A percentile compares a stretch with the other conserved stretches of the same genome.
phyloP scores from a whole-genome alignment of 2,113 vertebrate species.

The Marcusenius ussheri region DNA sequence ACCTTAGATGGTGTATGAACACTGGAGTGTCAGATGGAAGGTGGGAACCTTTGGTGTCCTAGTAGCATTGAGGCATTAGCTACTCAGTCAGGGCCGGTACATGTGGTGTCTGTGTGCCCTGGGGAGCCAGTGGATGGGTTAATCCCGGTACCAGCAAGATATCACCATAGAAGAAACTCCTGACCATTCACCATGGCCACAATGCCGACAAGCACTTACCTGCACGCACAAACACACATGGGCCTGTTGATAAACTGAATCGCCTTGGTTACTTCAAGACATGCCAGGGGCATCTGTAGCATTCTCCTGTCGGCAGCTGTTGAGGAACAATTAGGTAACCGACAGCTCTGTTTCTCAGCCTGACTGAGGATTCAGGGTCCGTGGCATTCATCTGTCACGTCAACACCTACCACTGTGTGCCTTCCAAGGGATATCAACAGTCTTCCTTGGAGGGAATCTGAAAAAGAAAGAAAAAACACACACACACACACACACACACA shows the following conservation, averaged over 20 bases:
- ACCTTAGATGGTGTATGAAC: neutral
- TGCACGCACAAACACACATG: neutral
- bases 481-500: too few species aligned
- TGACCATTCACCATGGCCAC: neutral
- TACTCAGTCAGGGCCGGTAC: neutral
- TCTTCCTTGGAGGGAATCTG: neutral
- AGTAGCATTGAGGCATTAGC: neutral
- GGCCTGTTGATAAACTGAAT: neutral
- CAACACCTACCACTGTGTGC: neutral
- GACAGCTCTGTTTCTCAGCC: conserved; percentile 32
- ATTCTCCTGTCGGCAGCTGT: conserved; percentile 20
- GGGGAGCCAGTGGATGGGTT: neutral
- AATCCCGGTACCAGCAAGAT: neutral
- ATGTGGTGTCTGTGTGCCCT: neutral
- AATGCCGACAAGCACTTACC: neutral
- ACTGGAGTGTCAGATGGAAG: neutral
- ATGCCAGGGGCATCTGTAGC: conserved; percentile 18
- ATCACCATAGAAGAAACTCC: neutral
- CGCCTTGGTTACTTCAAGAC: neutral
- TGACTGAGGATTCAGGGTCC: conserved; percentile 15
- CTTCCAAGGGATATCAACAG: neutral
- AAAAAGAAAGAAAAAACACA: neutral
- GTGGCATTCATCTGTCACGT: conserved; percentile 27
- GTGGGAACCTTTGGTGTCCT: neutral
- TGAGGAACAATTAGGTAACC: conserved; percentile 34